Evolutionary conservation across 2,113 vertebrate genomes (phyloP).

Genomic region (Callorhinus ursinus): DNA sequence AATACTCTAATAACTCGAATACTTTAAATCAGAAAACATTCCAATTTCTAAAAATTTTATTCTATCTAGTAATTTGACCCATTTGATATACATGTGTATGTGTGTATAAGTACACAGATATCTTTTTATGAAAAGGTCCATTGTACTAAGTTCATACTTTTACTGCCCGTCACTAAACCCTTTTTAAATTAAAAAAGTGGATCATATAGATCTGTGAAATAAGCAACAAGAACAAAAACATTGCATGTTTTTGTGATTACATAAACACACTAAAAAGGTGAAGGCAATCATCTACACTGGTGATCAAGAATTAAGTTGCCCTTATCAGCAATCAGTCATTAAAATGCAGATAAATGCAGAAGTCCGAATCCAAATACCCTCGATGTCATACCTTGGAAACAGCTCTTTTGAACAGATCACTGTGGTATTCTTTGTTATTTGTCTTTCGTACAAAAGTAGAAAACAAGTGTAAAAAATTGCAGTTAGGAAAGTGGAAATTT

Average conservation of each 20-base stretch:
- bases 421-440: background rate
- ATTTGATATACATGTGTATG: no score
- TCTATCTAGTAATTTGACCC: background rate
- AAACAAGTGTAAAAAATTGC: background rate
- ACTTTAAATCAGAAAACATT: background rate
- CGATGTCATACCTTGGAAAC: background rate
- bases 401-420: background rate
- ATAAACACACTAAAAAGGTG: background rate
- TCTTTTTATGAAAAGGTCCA: background rate
- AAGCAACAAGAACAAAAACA: background rate
- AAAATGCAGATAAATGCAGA: background rate
- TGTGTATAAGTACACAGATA: background rate
- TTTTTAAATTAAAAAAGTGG: background rate
- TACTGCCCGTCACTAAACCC: background rate
- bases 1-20: no score
- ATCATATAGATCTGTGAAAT: background rate
- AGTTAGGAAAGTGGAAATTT: background rate
- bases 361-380: background rate
- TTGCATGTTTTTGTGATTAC: background rate
- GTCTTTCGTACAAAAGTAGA: background rate
- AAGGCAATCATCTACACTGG: fast-evolving
- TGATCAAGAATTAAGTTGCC: background rate
- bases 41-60: background rate
- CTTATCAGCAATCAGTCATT: background rate
- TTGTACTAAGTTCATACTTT: background rate